phyloP scores from a whole-genome alignment of 2,113 vertebrate species.

The Myotis brandtii region DNA sequence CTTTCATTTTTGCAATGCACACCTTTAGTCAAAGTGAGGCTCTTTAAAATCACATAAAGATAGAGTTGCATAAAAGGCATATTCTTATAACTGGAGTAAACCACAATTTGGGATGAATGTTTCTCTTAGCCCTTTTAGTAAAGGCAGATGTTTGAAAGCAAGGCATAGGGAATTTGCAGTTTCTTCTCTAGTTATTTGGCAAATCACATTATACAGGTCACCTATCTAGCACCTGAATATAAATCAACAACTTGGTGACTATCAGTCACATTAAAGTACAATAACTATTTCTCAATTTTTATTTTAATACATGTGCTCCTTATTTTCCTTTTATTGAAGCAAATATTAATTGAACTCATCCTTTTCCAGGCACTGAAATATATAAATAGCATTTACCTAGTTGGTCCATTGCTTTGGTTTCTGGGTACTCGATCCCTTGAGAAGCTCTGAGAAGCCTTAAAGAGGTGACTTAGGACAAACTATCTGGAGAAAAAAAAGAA shows the following conservation, averaged over 20 bases:
- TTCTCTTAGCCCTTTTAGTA: background rate
- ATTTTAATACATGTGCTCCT: background rate
- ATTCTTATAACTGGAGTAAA: background rate
- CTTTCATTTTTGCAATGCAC: background rate
- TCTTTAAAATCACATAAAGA: background rate
- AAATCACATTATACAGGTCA: background rate
- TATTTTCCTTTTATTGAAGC: background rate
- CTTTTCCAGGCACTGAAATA: background rate
- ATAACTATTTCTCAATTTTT: background rate
- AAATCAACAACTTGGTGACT: background rate
- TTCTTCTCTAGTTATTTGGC: background rate
- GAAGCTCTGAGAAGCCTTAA: background rate
- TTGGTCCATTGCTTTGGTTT: background rate
- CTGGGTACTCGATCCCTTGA: background rate
- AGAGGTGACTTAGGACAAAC: background rate
- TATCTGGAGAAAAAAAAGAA: background rate
- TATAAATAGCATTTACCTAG: background rate
- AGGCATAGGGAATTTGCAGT: background rate
- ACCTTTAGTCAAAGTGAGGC: background rate
- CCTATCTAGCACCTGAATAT: background rate
- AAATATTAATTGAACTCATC: background rate
- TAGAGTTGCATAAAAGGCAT: background rate
- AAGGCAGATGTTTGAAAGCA: background rate
- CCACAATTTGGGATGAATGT: background rate
- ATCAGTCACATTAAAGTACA: background rate